Evolutionary conservation across 2,797 vertebrate genomes (phyloP).

Genomic region (Cephalopachus bancanus): DNA sequence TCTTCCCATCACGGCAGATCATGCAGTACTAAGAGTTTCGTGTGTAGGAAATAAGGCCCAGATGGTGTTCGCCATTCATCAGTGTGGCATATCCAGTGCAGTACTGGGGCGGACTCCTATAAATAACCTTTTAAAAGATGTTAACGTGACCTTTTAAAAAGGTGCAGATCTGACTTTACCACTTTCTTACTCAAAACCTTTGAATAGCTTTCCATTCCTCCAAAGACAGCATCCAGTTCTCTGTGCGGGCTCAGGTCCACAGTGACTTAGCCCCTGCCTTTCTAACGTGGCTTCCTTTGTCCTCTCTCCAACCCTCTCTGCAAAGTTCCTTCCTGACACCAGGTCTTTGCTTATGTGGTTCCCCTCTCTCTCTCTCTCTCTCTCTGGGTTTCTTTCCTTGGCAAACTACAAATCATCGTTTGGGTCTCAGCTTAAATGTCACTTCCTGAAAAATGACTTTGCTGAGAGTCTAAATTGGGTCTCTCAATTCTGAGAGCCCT

Average conservation of each 20-base stretch:
- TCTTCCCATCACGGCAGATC: fast-evolving
- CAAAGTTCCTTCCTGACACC: background rate
- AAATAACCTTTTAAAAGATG: background rate
- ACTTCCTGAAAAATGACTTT: background rate
- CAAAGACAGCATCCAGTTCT: background rate
- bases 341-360: background rate
- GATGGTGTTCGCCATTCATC: background rate
- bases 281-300: background rate
- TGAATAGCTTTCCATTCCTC: background rate
- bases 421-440: background rate
- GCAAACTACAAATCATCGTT: background rate
- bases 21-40: background rate
- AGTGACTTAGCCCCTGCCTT: background rate
- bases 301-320: background rate
- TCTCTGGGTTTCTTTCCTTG: background rate
- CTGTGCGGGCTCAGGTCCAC: background rate
- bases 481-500: background rate
- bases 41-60: background rate
- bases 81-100: background rate
- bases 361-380: too few species aligned
- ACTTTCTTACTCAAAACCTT: background rate
- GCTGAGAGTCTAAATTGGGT: background rate
- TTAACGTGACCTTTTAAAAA: background rate
- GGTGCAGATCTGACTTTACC: background rate
- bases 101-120: background rate